Evolutionary conservation across 2,797 vertebrate species (phyloP).

Genomic region (Hypotaenidia philippensis): DNA sequence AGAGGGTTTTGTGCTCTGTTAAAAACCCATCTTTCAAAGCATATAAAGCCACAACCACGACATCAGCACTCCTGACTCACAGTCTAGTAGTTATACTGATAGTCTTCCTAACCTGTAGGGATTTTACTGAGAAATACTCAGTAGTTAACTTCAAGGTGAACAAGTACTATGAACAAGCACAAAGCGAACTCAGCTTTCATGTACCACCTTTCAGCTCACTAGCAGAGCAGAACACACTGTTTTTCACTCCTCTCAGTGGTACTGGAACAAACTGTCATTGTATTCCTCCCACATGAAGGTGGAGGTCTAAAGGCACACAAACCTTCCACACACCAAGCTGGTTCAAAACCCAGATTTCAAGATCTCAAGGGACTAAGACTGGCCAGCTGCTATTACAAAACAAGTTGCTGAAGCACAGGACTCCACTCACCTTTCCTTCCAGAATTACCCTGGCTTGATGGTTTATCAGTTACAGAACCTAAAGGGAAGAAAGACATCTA

Average conservation of each 20-base stretch:
- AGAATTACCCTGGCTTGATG: conserved; percentile 91
- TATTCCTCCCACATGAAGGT: not conserved
- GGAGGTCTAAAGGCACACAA: not conserved
- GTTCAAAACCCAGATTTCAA: not conserved
- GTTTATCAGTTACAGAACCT: conserved; percentile 98
- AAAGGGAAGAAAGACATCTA: conserved; percentile 20
- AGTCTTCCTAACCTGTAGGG: not conserved
- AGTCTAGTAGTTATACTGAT: not conserved
- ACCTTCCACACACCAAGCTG: not conserved
- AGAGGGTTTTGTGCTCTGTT: not conserved
- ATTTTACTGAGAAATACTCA: not conserved
- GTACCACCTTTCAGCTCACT: not conserved
- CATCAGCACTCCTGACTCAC: not conserved
- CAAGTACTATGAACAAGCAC: not conserved
- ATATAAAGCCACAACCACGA: not conserved
- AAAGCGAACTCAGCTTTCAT: not conserved
- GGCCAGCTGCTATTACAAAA: conserved; percentile 9
- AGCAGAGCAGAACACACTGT: not conserved
- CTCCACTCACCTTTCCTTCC: conserved; percentile 97
- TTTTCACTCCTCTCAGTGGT: not conserved
- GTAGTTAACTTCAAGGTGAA: not conserved
- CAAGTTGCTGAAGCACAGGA: conserved; percentile 66
- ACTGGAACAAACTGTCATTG: not conserved
- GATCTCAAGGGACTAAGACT: not conserved
- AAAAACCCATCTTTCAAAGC: not conserved